These are phyloP conservation scores for Aproaerema taeniolella DNA, from an alignment of 2,888 invertebrate genomes.

Conservation along the genomic window DNA sequence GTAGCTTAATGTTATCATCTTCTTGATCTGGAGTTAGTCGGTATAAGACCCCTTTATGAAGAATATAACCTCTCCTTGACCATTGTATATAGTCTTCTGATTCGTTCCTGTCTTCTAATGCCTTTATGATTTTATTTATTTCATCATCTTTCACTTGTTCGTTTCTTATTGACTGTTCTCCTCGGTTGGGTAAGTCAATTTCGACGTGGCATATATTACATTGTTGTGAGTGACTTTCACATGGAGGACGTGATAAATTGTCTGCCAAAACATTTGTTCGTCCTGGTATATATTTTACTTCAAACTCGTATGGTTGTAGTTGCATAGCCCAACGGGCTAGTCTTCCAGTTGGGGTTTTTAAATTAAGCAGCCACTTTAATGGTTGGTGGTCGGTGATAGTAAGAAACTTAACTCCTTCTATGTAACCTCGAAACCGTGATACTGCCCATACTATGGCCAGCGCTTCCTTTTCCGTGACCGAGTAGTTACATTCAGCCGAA, in stretches of 20 bases:
- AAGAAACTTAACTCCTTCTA: neutral
- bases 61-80: constrained; percentile 4
- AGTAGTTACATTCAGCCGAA: constrained; percentile 13
- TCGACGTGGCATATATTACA: neutral
- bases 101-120: constrained; percentile 1
- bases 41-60: constrained; percentile 2
- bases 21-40: neutral
- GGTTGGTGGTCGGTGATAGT: constrained; percentile 1
- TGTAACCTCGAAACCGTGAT: constrained; percentile 8
- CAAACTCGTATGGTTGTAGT: constrained; percentile 7
- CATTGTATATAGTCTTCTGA: constrained; percentile 4
- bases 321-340: constrained; percentile 15
- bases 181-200: neutral
- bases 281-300: constrained; percentile 8
- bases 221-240: neutral
- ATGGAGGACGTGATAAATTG: neutral
- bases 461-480: constrained; percentile 12
- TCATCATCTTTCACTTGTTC: constrained; percentile 5
- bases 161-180: neutral
- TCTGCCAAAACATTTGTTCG: constrained; percentile 13
- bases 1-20: neutral
- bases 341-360: constrained; percentile 7
- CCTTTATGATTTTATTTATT: neutral
- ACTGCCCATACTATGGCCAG: constrained; percentile 13
- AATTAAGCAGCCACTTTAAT: too few species aligned